Base-by-base conservation (phyloP, 2,113 vertebrate species). In the Scartelaos histophorus region DNA sequence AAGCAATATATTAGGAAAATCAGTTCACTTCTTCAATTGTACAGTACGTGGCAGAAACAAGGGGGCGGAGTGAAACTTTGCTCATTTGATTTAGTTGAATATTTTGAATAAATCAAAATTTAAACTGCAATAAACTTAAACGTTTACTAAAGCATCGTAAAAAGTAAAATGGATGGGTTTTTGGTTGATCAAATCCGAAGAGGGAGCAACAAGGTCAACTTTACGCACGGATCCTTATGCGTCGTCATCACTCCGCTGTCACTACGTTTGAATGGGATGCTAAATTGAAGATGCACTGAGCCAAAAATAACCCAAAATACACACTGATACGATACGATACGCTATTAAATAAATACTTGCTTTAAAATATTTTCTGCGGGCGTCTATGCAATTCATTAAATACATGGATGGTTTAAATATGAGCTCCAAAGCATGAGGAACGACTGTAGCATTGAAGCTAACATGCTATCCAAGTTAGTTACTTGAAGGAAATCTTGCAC, bases 241-340 rank as follows among this genome's bases (percentile, higher is more conserved):
- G 86, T 90, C 90, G 90, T 91, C 90, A 91, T 90, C 90, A 90
- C 86, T 90, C 80, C 56, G 61, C 69, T 80, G 82, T 80, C 86
- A 79, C 1, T 80, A 85, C 75, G 72, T 90, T 84, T 89, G 86
- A 91, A 90, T 91, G 84, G 85, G 78, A 25, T 53, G 89, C 85
- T 90, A 85, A 74, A 79, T 61, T 16, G n/a, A 5, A 25, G 16
- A 65, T 25, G 25, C 67, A 69, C 68, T 16, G 13, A 29, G 1
- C 24, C n/a, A n/a, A 21, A 62, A 19, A 13, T 2, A 2, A 70
- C 5, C 13, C 19, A 19, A 13, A 21, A 0, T 10, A 19, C 21
- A 7, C 51, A 54, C 19, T 7, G 17, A 54, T 6, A 3, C 3
- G 15, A 0, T 3, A 22, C 1, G 17, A 64, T 24, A 19, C 1